Conservation (phyloP, 2,797 vertebrate genomes). For the Protosalanx chinensis region DNA sequence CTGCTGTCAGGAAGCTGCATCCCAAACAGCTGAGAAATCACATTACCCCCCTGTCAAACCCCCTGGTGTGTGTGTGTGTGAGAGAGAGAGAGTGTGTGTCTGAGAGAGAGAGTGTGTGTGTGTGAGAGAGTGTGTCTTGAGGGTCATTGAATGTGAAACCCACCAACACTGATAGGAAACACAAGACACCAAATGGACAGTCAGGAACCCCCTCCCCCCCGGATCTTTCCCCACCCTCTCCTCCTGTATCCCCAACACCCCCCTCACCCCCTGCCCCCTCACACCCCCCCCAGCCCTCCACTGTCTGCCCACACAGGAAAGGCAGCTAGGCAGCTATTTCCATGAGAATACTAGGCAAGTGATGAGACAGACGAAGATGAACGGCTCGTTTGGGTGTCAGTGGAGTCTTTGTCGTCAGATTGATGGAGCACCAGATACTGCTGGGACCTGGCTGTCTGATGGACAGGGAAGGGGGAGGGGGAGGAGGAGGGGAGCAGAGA, state of each 20-base stretch:
- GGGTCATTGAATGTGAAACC: conserved; percentile 62
- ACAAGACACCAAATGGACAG: conserved; percentile 64
- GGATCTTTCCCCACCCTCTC: conserved; percentile 31
- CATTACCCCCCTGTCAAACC: conserved; percentile 54
- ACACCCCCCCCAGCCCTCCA: conserved; percentile 44
- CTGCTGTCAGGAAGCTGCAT: conserved; percentile 70
- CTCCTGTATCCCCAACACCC: conserved; percentile 55
- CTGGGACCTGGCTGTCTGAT: conserved; percentile 58
- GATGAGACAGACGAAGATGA: conserved; percentile 81
- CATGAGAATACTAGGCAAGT: conserved; percentile 79
- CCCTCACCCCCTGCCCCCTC: conserved; percentile 34
- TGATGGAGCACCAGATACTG: conserved; percentile 63
- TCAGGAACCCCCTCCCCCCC: conserved; percentile 52
- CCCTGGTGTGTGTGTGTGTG: conserved; percentile 12
- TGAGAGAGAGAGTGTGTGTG: neutral
- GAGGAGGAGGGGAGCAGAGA: conserved; percentile 9
- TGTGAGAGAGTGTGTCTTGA: too few species aligned
- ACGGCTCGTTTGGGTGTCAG: conserved; percentile 72
- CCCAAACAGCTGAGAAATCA: conserved; percentile 68
- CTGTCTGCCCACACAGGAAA: conserved; percentile 52
- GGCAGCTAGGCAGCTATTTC: conserved; percentile 63
- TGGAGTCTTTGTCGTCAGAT: conserved; percentile 68
- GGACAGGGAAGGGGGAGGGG: conserved; percentile 34
- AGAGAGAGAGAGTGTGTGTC: too few species aligned
- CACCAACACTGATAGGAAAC: conserved; percentile 62